Evolutionary conservation across 2,797 vertebrate genomes (phyloP), one percentile per base, ranked within the genome.

Genomic region (Centropyge bicolor): DNA sequence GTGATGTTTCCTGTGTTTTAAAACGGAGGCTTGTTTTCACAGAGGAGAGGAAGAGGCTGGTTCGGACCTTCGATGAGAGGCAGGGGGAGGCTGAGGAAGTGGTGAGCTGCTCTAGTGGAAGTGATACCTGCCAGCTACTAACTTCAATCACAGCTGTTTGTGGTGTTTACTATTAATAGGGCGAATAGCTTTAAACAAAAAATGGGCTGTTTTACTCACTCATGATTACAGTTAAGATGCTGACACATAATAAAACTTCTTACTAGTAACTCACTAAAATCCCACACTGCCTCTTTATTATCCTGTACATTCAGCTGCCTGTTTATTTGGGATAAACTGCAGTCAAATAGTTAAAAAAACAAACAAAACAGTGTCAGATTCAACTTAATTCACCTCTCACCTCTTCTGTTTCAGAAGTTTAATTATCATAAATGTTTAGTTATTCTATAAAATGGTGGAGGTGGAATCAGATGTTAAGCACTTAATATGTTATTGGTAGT

Each of bases 31-130:
- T 10, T 84, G n/a, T 80, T 0, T 55, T n/a, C 56, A 9, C 90
- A 99, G 98, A 99, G 88, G 98, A 99, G 89, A 97, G 95, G 94
- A 99, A 97, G 93, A 97, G 95, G 81, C 67, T 98, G 78, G 85
- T 97, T 78, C 94, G 97, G 89, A 94, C 92, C 68, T 99, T 99
- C 43, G 98, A 99, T 88, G 97, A 98, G 91, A 96, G 97, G 41
- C 95, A 96, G 6, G 96, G 96, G 41, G 98, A 99, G 88, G 97
- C 97, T 79, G 97, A 96, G 70, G 98, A 99, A 96, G 95, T 97
- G 92, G 98, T 99, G 91, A 96, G 92, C 10, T 10, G 31, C 41
- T 56, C 13, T 22, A 69, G 12, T n/a, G 20, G n/a, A 41, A 8
- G 16, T 45, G 4, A 54, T 14, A 11, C 13, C 17, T 24, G 27